A percentile compares a stretch with the other conserved stretches of the same genome.
These are phyloP conservation scores for Dipodomys stephensi DNA, from an alignment of 2,113 vertebrate genomes.

Conservation along the genomic window DNA sequence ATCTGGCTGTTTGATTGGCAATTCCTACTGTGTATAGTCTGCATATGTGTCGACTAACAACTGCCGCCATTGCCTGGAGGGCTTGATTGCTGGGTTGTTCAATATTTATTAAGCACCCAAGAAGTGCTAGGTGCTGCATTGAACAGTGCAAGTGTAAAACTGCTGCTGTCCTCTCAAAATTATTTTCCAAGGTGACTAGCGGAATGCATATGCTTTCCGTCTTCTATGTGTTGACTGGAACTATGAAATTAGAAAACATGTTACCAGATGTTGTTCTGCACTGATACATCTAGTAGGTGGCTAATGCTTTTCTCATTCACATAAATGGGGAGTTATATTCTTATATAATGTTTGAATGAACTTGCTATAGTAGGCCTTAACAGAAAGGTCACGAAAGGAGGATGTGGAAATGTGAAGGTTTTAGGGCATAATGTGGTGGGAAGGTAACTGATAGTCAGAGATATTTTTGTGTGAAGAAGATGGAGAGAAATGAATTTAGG, in stretches of 20 bases:
- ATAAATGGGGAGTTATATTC: not conserved
- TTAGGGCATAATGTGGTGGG: not conserved
- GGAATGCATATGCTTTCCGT: constrained; percentile 33
- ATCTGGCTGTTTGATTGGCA: constrained; percentile 79
- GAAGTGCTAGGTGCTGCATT: constrained; percentile 70
- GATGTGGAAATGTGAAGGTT: not conserved
- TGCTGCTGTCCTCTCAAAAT: constrained; percentile 54
- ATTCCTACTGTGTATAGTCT: constrained; percentile 79
- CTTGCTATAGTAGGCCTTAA: not conserved
- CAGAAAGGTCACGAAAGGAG: not conserved
- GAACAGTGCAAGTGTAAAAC: constrained; percentile 42
- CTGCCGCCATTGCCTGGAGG: constrained; percentile 75
- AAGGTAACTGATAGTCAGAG: not conserved
- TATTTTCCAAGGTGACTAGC: constrained; percentile 53
- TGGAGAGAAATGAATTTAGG: not conserved
- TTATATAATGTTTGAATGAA: not conserved
- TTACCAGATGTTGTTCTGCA: not conserved
- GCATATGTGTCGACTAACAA: constrained; percentile 75
- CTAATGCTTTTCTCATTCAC: not conserved
- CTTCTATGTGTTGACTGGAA: not conserved
- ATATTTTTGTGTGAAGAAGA: not conserved
- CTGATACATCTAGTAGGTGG: not conserved
- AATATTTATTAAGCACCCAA: constrained; percentile 83
- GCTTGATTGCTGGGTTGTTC: constrained; percentile 81
- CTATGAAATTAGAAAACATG: not conserved